phyloP scores from a whole-genome alignment of 2,888 invertebrate species.

The Synergus umbraculus region DNA sequence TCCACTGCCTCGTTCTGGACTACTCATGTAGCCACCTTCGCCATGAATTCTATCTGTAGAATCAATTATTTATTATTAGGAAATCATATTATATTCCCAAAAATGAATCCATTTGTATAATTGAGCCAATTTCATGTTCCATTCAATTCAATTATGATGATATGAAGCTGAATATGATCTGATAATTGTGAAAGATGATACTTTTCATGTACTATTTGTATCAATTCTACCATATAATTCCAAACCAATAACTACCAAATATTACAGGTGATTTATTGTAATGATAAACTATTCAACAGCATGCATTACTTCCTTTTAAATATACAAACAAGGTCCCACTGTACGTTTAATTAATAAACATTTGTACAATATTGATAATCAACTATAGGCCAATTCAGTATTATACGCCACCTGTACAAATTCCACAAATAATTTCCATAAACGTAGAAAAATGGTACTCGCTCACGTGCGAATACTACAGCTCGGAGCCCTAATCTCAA shows the following conservation, averaged over 20 bases:
- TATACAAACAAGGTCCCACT: background rate
- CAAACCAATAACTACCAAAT: conserved; percentile 18
- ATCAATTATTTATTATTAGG: conserved; percentile 21
- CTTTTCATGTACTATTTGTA: conserved; percentile 15
- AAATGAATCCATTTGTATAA: background rate
- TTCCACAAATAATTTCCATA: no score
- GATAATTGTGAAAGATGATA: conserved; percentile 1
- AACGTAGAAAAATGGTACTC: background rate
- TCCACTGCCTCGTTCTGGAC: conserved; percentile 87
- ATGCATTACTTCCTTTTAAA: conserved; percentile 19
- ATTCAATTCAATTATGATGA: background rate
- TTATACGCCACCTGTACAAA: background rate
- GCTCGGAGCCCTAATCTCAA: conserved; percentile 8
- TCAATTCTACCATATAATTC: background rate
- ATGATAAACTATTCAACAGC: conserved; percentile 40
- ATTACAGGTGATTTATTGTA: background rate
- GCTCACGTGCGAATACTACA: background rate
- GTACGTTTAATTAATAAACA: background rate
- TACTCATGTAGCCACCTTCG: conserved; percentile 90
- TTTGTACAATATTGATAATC: conserved; percentile 16
- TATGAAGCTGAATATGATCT: background rate
- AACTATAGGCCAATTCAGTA: conserved; percentile 7
- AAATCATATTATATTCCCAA: background rate
- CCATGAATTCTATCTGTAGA: conserved; percentile 76
- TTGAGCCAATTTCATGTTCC: background rate